Evolutionary conservation across 2,797 vertebrate species (phyloP), one percentile per base, ranked within the genome.

Genomic region (Molossus molossus): DNA sequence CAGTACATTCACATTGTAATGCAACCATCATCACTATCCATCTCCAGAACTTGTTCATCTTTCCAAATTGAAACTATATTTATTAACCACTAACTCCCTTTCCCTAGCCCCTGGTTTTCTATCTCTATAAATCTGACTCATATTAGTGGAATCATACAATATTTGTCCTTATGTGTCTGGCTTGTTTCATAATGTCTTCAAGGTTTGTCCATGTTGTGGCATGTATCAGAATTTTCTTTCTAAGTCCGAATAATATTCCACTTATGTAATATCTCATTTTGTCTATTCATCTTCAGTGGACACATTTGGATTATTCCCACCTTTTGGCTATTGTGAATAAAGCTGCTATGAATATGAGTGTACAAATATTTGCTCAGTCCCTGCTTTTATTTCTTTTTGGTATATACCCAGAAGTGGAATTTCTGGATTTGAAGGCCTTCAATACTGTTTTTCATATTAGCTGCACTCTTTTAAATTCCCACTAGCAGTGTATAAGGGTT

Each of bases 331-430:
- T 65, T 94, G 14, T 69, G 70, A 76, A 87, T 76, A 87, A 82
- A 13, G 33, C 40, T 85, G 55, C 60, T 77, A 0, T 76, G 57
- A 76, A 77, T 50, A 50, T 48, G 60, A 50, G 33, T 58, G 21
- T 87, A 67, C n/a, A 83, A 20, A 67, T 84, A 58, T 5, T 15
- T 80, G 23, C 55, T 87, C 45, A 64, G 79, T 23, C 9, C 27
- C 23, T 84, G 50, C 58, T 90, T 88, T 90, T 48, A 69, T 88
- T 90, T 67, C 57, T 55, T 88, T 88, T 90, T 73, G 48, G n/a
- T 76, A 11, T 88, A 45, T 91, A 67, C 27, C 18, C 50, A 50
- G 80, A 77, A 79, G 15, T 82, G 29, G 40, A 88, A 73, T 82
- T 89, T 55, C 25, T 96, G 76, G 50, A 11, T 50, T 40, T 69